Conservation (phyloP, 2,797 vertebrate genomes). For the Danio choprae region DNA sequence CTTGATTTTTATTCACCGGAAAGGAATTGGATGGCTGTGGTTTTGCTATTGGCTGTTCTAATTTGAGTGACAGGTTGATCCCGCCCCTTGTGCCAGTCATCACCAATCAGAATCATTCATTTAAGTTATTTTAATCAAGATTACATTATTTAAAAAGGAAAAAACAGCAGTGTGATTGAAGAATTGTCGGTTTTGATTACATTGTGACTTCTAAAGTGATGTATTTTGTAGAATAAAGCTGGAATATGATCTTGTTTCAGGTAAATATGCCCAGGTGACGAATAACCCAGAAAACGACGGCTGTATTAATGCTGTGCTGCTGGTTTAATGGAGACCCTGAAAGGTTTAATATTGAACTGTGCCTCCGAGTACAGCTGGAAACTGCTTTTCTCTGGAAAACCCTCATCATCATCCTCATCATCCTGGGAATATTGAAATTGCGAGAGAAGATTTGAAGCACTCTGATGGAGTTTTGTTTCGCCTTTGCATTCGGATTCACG, state of each 20-base stretch:
- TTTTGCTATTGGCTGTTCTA: too few relatives aligned
- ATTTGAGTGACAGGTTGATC: too few relatives aligned
- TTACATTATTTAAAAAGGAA: too few relatives aligned
- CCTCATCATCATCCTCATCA: not conserved
- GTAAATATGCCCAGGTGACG: slow-evolving; percentile 98
- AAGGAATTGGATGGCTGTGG: too few relatives aligned
- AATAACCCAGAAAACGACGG: slow-evolving; percentile 99
- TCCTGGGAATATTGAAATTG: not conserved
- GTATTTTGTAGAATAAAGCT: not conserved
- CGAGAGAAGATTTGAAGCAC: not conserved
- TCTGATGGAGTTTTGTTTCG: not conserved
- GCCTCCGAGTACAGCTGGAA: slow-evolving; percentile 36
- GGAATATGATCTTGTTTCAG: slow-evolving; percentile 66
- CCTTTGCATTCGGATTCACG: slow-evolving; percentile 9
- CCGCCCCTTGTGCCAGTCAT: too few relatives aligned
- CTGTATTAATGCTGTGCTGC: slow-evolving; percentile 94
- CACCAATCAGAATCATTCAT: too few relatives aligned
- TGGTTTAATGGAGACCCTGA: slow-evolving; percentile 80
- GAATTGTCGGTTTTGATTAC: too few relatives aligned
- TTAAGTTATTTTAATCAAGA: too few relatives aligned
- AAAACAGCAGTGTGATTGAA: too few relatives aligned
- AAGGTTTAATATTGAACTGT: slow-evolving; percentile 55
- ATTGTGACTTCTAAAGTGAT: not conserved
- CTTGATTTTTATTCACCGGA: too few relatives aligned
- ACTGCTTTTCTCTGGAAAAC: not conserved